Conservation (phyloP, 1,140 invertebrate genomes). For the Cheumatopsyche charites region DNA sequence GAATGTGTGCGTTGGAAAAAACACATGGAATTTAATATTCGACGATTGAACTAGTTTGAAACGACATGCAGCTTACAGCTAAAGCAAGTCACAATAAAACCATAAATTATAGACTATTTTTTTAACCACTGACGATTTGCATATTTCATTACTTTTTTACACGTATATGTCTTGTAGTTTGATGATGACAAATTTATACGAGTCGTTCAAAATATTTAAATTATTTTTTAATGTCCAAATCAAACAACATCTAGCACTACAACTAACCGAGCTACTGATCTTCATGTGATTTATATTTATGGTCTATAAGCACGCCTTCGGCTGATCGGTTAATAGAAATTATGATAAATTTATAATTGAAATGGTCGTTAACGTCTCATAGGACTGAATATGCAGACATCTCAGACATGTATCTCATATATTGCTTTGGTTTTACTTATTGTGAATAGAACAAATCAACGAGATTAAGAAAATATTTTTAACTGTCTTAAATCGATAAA, state of each 20-base stretch:
- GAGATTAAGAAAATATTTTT: no score
- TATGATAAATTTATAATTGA: constrained; percentile 33
- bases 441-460: no score
- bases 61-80: background rate
- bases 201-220: constrained; percentile 22
- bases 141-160: constrained; percentile 24
- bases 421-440: no score
- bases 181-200: constrained; percentile 34
- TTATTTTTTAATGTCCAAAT: constrained; percentile 24
- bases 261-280: constrained; percentile 20
- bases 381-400: constrained; percentile 9
- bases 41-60: background rate
- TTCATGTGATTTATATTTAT: constrained; percentile 33
- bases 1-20: no score
- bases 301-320: constrained; percentile 25
- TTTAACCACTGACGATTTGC: constrained; percentile 1
- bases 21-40: no score
- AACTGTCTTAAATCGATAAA: no score
- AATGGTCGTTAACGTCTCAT: constrained; percentile 6
- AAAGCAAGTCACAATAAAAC: constrained; percentile 1
- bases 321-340: constrained; percentile 27
- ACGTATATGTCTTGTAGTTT: background rate
- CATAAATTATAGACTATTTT: constrained; percentile 2
- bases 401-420: background rate
- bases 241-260: constrained; percentile 18